Evolutionary conservation across 2,888 invertebrate species (phyloP).

Genomic region (Drosophila leonis): DNA sequence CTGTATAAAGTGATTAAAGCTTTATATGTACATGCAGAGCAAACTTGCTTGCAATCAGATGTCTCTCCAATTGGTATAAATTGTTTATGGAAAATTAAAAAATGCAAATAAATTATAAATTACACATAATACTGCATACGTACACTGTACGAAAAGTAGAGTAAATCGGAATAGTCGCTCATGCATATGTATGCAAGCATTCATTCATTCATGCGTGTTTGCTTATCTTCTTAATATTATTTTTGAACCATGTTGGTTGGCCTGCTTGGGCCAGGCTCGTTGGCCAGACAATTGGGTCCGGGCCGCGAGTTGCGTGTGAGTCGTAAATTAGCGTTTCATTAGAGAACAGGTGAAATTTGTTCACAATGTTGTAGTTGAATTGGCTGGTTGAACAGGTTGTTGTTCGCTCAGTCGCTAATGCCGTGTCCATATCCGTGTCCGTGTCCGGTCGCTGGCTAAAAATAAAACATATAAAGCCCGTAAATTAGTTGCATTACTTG

Average conservation of each 20-base stretch:
- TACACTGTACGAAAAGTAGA: not conserved
- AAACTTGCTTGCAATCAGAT: too few species aligned
- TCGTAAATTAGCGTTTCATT: slow-evolving; percentile 77
- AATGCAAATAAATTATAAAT: not conserved
- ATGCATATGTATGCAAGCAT: not conserved
- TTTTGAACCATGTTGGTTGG: slow-evolving; percentile 21
- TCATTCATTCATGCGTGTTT: slow-evolving; percentile 19
- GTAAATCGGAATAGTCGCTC: not conserved
- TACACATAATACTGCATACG: not conserved
- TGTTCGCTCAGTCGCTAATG: not conserved
- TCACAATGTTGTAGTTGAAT: slow-evolving; percentile 69
- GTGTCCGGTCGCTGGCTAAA: slow-evolving; percentile 20
- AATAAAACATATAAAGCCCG: slow-evolving; percentile 5
- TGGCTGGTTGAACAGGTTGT: slow-evolving; percentile 22
- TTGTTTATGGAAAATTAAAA: too few species aligned
- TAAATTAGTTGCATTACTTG: slow-evolving; percentile 80
- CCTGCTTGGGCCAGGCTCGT: not conserved
- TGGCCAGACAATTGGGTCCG: slow-evolving; percentile 40
- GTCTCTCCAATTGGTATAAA: too few species aligned
- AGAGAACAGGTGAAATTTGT: slow-evolving; percentile 70
- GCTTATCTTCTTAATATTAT: slow-evolving; percentile 24
- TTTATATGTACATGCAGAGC: too few species aligned
- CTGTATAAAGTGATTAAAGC: too few species aligned
- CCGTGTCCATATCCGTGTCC: slow-evolving; percentile 40
- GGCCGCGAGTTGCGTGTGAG: slow-evolving; percentile 60